phyloP scores from a whole-genome alignment of 2,113 vertebrate genomes.

The Sprattus sprattus region DNA sequence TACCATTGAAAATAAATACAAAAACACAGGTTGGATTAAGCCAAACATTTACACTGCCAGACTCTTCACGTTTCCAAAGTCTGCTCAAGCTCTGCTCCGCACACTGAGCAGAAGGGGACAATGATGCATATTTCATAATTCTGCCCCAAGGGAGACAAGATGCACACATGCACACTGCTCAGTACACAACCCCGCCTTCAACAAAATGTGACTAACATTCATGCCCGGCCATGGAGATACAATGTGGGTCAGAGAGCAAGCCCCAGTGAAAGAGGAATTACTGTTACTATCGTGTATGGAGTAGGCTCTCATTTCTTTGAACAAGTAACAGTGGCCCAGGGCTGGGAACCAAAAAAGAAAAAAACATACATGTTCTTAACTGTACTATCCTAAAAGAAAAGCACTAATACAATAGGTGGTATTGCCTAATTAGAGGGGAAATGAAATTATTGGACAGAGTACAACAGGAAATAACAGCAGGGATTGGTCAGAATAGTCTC shows the following conservation, averaged over 20 bases:
- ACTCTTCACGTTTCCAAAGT: neutral
- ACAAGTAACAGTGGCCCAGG: neutral
- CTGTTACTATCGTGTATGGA: neutral
- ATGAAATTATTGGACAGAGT: neutral
- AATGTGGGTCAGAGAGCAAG: constrained; percentile 7
- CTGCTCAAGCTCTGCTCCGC: neutral
- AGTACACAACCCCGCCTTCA: neutral
- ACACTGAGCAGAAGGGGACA: neutral
- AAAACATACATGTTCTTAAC: neutral
- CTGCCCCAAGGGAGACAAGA: neutral
- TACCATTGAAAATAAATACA: neutral
- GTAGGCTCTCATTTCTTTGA: neutral
- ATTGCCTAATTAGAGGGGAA: neutral
- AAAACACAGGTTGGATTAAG: neutral
- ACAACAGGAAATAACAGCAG: neutral
- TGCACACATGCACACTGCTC: neutral
- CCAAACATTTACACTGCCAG: neutral
- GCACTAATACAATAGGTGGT: neutral
- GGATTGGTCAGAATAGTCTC: neutral
- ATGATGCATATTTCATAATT: constrained; percentile 28
- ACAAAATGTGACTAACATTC: constrained; percentile 10
- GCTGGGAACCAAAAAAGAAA: neutral
- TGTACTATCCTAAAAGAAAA: neutral
- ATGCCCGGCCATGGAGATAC: neutral
- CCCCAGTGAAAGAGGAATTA: neutral